Base-by-base conservation (phyloP, 2,888 invertebrate genomes). In the Teinopalpus imperialis region DNA sequence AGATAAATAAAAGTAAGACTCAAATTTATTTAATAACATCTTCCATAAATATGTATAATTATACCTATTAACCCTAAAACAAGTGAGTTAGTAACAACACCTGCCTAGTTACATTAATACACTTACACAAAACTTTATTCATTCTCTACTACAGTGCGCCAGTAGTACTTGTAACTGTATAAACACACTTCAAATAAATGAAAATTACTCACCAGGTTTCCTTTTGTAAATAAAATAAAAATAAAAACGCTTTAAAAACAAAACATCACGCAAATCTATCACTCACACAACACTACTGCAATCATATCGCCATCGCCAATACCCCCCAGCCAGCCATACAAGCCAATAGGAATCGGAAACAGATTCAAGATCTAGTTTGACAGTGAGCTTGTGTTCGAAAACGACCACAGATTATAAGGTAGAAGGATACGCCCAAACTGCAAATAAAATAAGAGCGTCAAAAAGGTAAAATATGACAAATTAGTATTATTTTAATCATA, bases 251-350 rank as follows among this genome's bases (percentile, higher is more conserved):
- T 36, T 31, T 32, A 47, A 37, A 48, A 40, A 44, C 34, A 37
- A 42, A 44, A 41, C 40, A 43, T 34, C 24, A 46, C 35, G 43
- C 42, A 41, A 47, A 43, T 40, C 30, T 39, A 36, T 40, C 50
- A 44, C 43, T 37, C 23, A 39, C 41, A 46, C 49, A 47, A 43
- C 43, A 44, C 50, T 23, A 41, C 14, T 30, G 18, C 10, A 2
- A 18, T 34, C 37, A 37, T 39, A 45, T 43, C 27, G 13, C 34
- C 34, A 32, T 34, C 29, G 34, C 39, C 26, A 29, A 43, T 8
- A 16, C 10, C 35, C 42, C 35, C 9, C 10, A 10, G 14, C 13
- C 5, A 6, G 9, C 21, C n/a, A 16, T 14, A 20, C 27, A 43
- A 34, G 26, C 34, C 35, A 43, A 35, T 35, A 18, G 29, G 39